phyloP scores from a whole-genome alignment of 1,140 invertebrate species.

The Phymastichus coffea region DNA sequence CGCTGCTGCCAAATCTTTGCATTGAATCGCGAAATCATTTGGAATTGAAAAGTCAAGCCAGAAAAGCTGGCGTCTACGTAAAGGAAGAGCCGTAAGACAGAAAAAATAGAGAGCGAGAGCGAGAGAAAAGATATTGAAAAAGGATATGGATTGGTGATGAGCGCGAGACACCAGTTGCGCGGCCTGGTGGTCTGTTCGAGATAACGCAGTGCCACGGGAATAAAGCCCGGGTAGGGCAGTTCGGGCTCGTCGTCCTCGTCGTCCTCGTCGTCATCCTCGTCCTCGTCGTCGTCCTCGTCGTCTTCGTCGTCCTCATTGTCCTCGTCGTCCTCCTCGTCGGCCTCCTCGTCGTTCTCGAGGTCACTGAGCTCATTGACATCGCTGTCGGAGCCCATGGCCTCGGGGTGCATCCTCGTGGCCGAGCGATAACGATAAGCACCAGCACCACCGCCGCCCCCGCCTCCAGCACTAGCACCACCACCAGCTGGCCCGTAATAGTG shows the following conservation, averaged over 20 bases:
- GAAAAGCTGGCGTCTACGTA: no score
- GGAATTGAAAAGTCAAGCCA: no score
- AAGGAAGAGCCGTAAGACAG: no score
- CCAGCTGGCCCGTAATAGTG: slow-evolving; percentile 45
- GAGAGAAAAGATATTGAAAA: slow-evolving; percentile 58
- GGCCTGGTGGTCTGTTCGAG: slow-evolving; percentile 83
- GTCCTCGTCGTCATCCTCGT: slow-evolving; percentile 57
- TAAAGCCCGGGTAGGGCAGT: slow-evolving; percentile 87
- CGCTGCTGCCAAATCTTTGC: no score
- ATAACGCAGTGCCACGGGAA: slow-evolving; percentile 77
- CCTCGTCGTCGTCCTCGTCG: slow-evolving; percentile 54
- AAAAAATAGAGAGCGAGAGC: background rate
- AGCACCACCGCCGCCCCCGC: no score
- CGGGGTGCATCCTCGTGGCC: slow-evolving; percentile 31
- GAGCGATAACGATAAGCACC: slow-evolving; percentile 51
- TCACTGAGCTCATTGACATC: slow-evolving; percentile 54
- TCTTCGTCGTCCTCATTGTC: slow-evolving; percentile 63
- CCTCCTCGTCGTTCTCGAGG: slow-evolving; percentile 61
- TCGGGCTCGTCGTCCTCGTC: slow-evolving; percentile 61
- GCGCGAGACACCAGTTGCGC: slow-evolving; percentile 87
- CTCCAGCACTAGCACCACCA: no score
- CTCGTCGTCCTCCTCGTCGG: slow-evolving; percentile 63
- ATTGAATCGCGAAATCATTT: no score
- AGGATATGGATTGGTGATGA: slow-evolving; percentile 99
- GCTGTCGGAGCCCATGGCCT: slow-evolving; percentile 49